These are phyloP conservation scores for Vireo altiloquus DNA, from an alignment of 2,113 vertebrate genomes.

Conservation along the genomic window DNA sequence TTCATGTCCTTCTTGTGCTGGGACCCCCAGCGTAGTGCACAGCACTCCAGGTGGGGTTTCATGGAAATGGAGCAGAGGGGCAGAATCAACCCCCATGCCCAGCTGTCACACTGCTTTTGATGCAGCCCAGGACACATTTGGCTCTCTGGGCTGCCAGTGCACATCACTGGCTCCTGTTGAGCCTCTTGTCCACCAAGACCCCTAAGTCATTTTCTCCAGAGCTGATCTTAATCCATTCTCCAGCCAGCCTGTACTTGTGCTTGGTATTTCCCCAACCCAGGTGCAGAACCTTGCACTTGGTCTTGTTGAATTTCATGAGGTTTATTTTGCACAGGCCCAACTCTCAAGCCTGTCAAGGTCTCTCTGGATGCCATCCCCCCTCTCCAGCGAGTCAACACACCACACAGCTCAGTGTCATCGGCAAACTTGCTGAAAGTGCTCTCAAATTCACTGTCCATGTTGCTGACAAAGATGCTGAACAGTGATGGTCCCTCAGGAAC, in stretches of 20 bases:
- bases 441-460: neutral
- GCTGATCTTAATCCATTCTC: neutral
- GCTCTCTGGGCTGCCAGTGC: neutral
- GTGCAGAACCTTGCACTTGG: neutral
- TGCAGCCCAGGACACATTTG: neutral
- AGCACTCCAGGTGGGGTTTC: neutral
- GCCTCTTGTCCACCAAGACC: neutral
- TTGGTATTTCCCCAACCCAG: neutral
- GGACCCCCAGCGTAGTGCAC: no score
- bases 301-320: neutral
- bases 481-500: neutral
- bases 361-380: neutral
- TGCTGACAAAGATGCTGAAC: neutral
- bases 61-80: neutral
- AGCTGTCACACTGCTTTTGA: neutral
- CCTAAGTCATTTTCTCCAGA: neutral
- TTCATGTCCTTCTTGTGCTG: neutral
- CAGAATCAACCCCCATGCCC: neutral
- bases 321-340: neutral
- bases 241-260: neutral
- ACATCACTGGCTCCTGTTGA: neutral
- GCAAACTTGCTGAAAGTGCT: neutral
- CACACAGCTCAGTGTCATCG: neutral
- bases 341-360: neutral
- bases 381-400: rapidly evolving